A percentile compares a stretch with the other conserved stretches of the same genome.
Evolutionary conservation across 2,888 invertebrate species (phyloP).

Genomic region (Microchrysa polita): DNA sequence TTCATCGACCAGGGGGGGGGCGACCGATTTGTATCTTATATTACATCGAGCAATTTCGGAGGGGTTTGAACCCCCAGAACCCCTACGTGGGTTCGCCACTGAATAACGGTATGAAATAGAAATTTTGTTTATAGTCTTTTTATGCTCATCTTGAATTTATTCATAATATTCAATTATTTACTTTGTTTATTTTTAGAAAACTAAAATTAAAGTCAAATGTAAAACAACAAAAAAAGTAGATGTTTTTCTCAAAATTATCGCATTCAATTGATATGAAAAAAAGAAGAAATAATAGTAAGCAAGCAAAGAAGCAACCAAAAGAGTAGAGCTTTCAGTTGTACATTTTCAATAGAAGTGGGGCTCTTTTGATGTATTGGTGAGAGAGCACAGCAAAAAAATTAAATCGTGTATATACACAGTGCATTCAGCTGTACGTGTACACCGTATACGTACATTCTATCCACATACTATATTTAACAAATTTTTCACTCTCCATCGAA

Average conservation of each 20-base stretch:
- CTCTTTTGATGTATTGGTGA: neutral
- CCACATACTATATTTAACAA: slow-evolving; percentile 2
- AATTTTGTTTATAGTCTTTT: too few species aligned
- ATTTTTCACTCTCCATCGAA: slow-evolving; percentile 1
- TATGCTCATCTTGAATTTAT: too few species aligned
- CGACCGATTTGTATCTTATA: too few species aligned
- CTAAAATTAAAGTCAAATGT: neutral
- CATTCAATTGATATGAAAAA: slow-evolving; percentile 8
- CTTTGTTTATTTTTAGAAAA: neutral
- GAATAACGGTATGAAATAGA: too few species aligned
- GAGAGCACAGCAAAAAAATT: too few species aligned
- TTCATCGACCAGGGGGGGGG: too few species aligned
- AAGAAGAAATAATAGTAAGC: neutral
- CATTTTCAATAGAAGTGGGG: neutral
- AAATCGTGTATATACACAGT: neutral
- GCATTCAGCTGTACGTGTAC: neutral
- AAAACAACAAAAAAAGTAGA: too few species aligned
- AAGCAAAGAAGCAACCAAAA: too few species aligned
- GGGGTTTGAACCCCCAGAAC: too few species aligned
- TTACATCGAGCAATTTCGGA: too few species aligned
- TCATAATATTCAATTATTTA: neutral
- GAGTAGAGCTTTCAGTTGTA: slow-evolving; percentile 5
- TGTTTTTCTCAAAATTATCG: too few species aligned
- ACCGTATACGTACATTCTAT: neutral
- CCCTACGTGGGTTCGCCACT: too few species aligned